Evolutionary conservation across 2,113 vertebrate species (phyloP).

Genomic region (Gopherus flavomarginatus): DNA sequence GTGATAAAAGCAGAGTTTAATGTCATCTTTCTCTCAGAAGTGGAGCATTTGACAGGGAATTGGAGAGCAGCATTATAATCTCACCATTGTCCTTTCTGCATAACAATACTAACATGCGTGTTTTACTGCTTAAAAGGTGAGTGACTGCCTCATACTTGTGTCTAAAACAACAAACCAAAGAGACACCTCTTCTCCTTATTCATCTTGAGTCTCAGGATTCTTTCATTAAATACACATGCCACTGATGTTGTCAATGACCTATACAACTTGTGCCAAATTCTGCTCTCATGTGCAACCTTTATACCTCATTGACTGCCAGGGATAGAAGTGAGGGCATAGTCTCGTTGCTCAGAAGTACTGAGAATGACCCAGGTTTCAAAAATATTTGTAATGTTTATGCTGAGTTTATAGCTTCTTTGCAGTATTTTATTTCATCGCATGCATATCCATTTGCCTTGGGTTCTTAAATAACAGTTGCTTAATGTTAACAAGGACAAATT

Average conservation of each 20-base stretch:
- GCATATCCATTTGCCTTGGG: not conserved
- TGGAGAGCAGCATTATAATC: not conserved
- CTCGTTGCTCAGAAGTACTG: not conserved
- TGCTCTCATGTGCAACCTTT: not conserved
- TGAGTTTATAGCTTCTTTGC: not conserved
- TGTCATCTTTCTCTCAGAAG: not conserved
- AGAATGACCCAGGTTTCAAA: not conserved
- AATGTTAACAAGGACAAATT: not conserved
- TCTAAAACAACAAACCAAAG: not conserved
- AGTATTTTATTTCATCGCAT: not conserved
- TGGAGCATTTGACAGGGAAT: not conserved
- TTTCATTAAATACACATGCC: not conserved
- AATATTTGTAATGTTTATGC: slow-evolving; percentile 3
- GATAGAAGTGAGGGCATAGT: not conserved
- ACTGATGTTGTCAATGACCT: not conserved
- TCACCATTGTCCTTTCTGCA: accelerated
- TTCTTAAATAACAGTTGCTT: not conserved
- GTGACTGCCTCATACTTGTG: not conserved
- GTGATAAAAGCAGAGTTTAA: not conserved
- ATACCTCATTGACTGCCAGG: not conserved
- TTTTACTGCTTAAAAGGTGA: not conserved
- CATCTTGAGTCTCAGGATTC: not conserved
- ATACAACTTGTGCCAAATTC: not conserved
- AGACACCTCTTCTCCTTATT: accelerated
- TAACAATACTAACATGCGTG: accelerated